A percentile compares a stretch with the other conserved stretches of the same genome.
These are phyloP conservation scores for Trissolcus japonicus DNA, from an alignment of 2,888 invertebrate species.

Conservation along the genomic window DNA sequence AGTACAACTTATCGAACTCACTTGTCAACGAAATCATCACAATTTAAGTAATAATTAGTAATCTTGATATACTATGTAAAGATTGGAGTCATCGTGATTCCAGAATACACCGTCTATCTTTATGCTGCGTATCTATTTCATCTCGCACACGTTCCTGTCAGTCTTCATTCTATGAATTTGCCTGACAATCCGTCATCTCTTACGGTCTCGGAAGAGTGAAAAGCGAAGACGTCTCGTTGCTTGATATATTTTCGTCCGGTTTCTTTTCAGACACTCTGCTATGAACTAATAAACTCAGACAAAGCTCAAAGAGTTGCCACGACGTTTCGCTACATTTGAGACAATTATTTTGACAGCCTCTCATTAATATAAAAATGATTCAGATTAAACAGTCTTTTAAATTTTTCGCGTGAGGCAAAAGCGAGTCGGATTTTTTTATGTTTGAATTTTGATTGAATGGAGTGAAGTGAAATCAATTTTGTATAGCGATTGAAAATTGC, in stretches of 20 bases:
- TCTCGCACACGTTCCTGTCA: conserved; percentile 69
- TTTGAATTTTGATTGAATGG: neutral
- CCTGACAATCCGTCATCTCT: conserved; percentile 72
- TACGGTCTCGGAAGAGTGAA: conserved; percentile 63
- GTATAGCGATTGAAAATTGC: conserved; percentile 20
- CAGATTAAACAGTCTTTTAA: conserved; percentile 6
- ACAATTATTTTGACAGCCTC: conserved; percentile 57
- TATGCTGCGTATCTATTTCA: conserved; percentile 66
- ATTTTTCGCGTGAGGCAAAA: neutral
- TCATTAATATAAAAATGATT: conserved; percentile 37
- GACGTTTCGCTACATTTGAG: conserved; percentile 55
- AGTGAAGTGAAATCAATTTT: conserved; percentile 8
- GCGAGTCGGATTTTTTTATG: neutral
- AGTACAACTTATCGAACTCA: too few species aligned
- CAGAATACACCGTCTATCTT: conserved; percentile 68
- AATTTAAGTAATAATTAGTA: too few species aligned
- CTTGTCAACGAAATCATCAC: too few species aligned
- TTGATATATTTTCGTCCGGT: conserved; percentile 65
- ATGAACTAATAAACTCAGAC: conserved; percentile 56
- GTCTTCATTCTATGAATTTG: conserved; percentile 68
- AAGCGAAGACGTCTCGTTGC: conserved; percentile 59
- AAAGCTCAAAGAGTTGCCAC: conserved; percentile 51
- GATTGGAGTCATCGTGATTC: conserved; percentile 57
- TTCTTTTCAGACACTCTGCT: conserved; percentile 55
- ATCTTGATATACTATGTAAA: conserved; percentile 1